Evolutionary conservation across 2,113 vertebrate genomes (phyloP), one percentile per base, ranked within the genome.

Genomic region (Ranitomeya variabilis): DNA sequence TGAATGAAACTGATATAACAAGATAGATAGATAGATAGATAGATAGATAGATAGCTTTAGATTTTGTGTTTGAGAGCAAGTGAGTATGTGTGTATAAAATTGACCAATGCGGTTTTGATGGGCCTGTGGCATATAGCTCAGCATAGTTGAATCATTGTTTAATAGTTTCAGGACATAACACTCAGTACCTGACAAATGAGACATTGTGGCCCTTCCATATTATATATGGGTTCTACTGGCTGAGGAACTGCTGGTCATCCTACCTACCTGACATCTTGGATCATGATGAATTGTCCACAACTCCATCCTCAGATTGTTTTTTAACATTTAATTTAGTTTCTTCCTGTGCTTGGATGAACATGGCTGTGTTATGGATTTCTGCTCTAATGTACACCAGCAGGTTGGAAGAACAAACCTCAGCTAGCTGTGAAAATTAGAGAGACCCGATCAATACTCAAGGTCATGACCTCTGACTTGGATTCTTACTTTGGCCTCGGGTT

Each of bases 321-420:
- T 98, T 98, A 98, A 98, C 97, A 97, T 98, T 99, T 99, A 98
- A 99, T 99, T 99, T 97, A 97, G 97, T 98, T 99, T 98, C 97
- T 99, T 99, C 97, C 98, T 98, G 97, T 98, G 97, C 97, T 98
- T 98, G 96, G 97, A 97, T 98, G 98, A 97, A 97, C 97, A 98
- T 97, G 95, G 95, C 94, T 95, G 94, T 94, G 94, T 99, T 99
- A 99, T 98, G 97, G 97, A 99, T 99, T 98, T 97, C 96, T 97
- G 96, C 95, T 97, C 95, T 99, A 97, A 98, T 99, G 97, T 97
- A 97, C 97, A 97, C 95, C 96, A 99, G 97, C 97, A 98, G 97
- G 95, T 96, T 96, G 95, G 95, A 95, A 95, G 95, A 96, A 94
- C 93, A 94, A 94, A 95, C 92, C 95, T 96, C 94, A 94, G 95